These are phyloP conservation scores for Heteractis magnifica DNA, from an alignment of 92 coral and sea anemone species.

Conservation along the genomic window DNA sequence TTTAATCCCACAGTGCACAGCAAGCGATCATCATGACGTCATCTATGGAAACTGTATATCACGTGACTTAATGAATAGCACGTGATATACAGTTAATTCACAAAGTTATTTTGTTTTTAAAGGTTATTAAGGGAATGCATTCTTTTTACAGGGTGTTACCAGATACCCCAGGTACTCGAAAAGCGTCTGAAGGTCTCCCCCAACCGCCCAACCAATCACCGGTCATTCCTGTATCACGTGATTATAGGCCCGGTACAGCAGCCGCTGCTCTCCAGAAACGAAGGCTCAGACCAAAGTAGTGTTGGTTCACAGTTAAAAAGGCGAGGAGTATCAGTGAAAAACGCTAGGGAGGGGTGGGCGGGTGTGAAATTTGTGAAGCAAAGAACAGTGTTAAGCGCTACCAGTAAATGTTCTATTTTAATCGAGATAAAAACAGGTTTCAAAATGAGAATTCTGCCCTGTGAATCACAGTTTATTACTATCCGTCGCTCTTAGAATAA, in stretches of 20 bases:
- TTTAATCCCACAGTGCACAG: too few relatives aligned
- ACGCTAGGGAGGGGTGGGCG: neutral
- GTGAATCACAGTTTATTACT: neutral
- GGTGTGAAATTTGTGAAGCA: neutral
- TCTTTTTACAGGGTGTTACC: constrained; percentile 33
- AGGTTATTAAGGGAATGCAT: neutral
- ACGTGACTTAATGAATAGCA: neutral
- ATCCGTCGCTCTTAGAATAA: neutral
- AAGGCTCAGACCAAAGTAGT: constrained; percentile 34
- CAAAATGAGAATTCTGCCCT: neutral
- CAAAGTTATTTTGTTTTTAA: too few relatives aligned
- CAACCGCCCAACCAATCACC: constrained; percentile 37
- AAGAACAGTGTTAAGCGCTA: neutral
- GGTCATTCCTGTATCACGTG: constrained; percentile 9
- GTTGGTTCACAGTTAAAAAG: neutral
- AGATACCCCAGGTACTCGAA: constrained; percentile 21
- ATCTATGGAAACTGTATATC: too few relatives aligned
- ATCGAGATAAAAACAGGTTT: neutral
- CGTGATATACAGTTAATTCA: too few relatives aligned
- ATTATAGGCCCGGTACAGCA: constrained; percentile 65
- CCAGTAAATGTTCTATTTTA: too few relatives aligned
- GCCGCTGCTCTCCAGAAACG: constrained; percentile 79
- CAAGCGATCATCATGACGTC: too few relatives aligned
- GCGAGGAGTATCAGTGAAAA: neutral
- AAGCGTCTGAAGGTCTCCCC: neutral